Percentiles rank a stretch among this genome's conserved stretches.
These are phyloP conservation scores for Felis chaus DNA, from an alignment of 2,113 vertebrate genomes.

Conservation along the genomic window DNA sequence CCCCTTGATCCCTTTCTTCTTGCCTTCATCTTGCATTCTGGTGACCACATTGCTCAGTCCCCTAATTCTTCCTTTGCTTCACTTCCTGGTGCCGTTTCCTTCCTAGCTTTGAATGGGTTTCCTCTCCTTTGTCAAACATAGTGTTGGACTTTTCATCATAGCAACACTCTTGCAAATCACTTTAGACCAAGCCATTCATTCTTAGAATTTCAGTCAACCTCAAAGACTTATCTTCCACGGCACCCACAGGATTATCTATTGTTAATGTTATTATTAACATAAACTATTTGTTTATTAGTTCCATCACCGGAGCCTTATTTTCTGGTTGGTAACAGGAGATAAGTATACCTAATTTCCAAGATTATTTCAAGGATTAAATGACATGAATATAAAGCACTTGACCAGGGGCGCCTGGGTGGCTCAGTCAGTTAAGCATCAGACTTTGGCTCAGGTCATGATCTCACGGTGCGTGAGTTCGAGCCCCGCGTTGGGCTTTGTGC, in stretches of 20 bases:
- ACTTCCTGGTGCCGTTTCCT: no score
- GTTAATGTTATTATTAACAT: neutral
- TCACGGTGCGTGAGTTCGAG: no score
- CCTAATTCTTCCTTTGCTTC: neutral
- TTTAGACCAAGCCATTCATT: neutral
- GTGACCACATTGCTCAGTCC: neutral
- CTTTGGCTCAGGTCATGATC: no score
- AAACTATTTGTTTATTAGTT: neutral
- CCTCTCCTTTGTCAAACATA: neutral
- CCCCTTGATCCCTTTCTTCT: neutral
- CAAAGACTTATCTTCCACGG: neutral
- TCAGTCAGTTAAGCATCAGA: no score
- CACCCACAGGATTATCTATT: neutral
- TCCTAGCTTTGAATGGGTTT: neutral
- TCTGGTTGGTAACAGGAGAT: neutral
- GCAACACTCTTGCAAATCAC: neutral
- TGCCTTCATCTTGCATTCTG: neutral
- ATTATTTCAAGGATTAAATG: neutral
- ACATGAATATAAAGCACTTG: neutral
- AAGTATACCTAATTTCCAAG: neutral
- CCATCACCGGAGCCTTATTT: neutral
- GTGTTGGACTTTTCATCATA: neutral
- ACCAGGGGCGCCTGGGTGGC: no score
- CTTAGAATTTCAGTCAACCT: neutral
- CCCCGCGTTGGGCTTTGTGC: no score